These are phyloP conservation scores for Turdus rufiventris DNA, from an alignment of 2,113 vertebrate genomes.

Conservation along the genomic window DNA sequence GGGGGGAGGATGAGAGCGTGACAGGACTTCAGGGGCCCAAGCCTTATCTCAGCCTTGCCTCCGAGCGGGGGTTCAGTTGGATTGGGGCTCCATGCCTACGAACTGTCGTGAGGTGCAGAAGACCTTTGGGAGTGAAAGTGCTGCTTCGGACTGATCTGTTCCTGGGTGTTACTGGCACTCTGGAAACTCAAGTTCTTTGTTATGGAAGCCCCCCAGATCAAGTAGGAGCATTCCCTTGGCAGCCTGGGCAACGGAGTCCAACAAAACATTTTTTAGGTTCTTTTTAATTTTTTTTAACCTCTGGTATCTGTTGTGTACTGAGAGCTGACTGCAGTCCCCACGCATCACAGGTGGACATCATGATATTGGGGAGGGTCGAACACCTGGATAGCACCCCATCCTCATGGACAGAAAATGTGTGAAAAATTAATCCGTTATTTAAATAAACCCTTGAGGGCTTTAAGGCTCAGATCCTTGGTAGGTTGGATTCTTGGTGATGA, in stretches of 20 bases:
- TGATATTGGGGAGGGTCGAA: constrained; percentile 24
- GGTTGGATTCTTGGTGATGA: constrained; percentile 22
- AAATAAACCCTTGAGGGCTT: constrained; percentile 49
- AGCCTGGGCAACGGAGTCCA: constrained; percentile 84
- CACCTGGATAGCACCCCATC: constrained; percentile 34
- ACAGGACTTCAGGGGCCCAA: constrained; percentile 77
- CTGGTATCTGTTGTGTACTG: constrained; percentile 73
- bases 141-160: constrained; percentile 46
- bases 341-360: constrained; percentile 53
- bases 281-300: constrained; percentile 81
- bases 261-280: constrained; percentile 81
- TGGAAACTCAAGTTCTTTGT: constrained; percentile 51
- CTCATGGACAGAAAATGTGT: constrained; percentile 55
- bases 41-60: constrained; percentile 82
- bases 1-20: constrained; percentile 63
- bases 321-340: constrained; percentile 71
- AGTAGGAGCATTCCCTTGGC: constrained; percentile 75
- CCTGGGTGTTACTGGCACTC: constrained; percentile 15
- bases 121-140: constrained; percentile 54
- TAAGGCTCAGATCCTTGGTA: constrained; percentile 18
- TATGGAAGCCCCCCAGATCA: constrained; percentile 70
- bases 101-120: constrained; percentile 64
- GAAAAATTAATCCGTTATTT: constrained; percentile 44
- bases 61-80: constrained; percentile 65
- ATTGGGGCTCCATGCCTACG: constrained; percentile 69